phyloP scores from a whole-genome alignment of 2,797 vertebrate species.

The Phataginus tetradactyla region DNA sequence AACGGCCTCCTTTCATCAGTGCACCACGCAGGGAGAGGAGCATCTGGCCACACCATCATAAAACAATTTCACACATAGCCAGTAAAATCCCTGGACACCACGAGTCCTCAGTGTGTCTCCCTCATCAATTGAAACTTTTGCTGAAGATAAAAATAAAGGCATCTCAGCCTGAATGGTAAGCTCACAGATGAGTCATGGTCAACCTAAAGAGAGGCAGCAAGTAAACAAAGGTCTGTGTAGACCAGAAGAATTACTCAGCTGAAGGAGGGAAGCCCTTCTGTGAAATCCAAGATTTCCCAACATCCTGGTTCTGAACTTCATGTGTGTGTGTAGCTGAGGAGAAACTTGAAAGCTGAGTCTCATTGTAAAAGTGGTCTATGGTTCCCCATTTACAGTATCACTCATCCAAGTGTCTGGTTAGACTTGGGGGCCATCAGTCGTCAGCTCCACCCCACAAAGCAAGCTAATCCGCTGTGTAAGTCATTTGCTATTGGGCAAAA shows the following conservation, averaged over 20 bases:
- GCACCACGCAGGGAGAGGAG: neutral
- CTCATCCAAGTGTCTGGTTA: neutral
- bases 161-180: neutral
- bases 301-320: neutral
- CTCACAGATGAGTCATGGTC: neutral
- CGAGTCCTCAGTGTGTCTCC: neutral
- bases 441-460: neutral
- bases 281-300: neutral
- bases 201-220: neutral
- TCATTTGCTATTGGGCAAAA: slow-evolving; percentile 40
- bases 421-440: neutral
- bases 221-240: neutral
- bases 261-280: neutral
- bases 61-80: slow-evolving; percentile 23
- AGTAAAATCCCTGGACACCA: slow-evolving; percentile 11
- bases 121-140: neutral
- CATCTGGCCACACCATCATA: neutral
- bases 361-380: neutral
- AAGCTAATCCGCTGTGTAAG: neutral
- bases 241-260: neutral
- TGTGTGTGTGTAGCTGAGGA: neutral
- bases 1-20: neutral
- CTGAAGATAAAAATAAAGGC: neutral
- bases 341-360: neutral
- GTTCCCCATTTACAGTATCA: neutral